Evolutionary conservation across 2,888 invertebrate genomes (phyloP).

Genomic region (Tenodera sinensis): DNA sequence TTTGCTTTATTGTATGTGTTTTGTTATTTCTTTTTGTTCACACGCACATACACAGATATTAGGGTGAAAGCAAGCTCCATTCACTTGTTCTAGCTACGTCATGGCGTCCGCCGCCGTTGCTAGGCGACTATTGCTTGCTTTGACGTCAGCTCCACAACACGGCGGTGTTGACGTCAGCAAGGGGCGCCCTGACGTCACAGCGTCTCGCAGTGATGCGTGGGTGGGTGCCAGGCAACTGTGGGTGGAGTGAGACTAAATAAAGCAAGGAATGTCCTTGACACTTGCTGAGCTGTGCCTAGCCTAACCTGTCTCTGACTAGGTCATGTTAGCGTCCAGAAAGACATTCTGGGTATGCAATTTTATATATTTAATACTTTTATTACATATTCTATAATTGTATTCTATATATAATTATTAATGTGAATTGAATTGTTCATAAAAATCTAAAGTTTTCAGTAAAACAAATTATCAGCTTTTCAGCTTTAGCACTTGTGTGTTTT

Average conservation of each 20-base stretch:
- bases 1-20: background rate
- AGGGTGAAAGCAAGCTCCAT: background rate
- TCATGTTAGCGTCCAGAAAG: background rate
- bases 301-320: conserved; percentile 2
- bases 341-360: background rate
- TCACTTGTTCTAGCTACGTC: background rate
- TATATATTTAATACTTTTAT: background rate
- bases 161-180: conserved; percentile 11
- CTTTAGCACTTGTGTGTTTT: too few relatives aligned
- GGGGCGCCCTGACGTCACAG: conserved; percentile 18
- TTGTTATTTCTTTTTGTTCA: background rate
- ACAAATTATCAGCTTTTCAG: too few relatives aligned
- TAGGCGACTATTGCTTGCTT: background rate
- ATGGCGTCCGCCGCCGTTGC: background rate
- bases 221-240: conserved; percentile 12
- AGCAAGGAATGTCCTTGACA: conserved; percentile 7
- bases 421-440: too few relatives aligned
- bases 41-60: background rate
- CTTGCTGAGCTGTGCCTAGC: conserved; percentile 6
- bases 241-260: conserved; percentile 5
- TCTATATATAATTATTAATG: background rate
- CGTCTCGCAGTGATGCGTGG: background rate
- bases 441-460: too few relatives aligned
- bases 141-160: conserved; percentile 9
- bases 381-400: background rate